Evolutionary conservation across 2,113 vertebrate genomes (phyloP).

Genomic region (Regulus satrapa): DNA sequence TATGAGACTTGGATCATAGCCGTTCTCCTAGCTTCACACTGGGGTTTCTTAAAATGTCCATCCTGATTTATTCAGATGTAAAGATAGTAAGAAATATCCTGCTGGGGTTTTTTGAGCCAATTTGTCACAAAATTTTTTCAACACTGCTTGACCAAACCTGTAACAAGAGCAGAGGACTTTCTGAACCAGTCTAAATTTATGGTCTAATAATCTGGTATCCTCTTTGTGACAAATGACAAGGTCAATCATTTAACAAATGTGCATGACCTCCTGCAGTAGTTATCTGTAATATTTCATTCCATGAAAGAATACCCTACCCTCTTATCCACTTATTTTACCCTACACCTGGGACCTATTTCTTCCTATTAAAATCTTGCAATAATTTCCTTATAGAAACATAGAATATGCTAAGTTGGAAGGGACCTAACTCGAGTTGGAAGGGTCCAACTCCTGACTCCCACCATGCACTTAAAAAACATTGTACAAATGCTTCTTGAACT

Average conservation of each 20-base stretch:
- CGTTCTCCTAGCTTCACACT: neutral
- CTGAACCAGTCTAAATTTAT: neutral
- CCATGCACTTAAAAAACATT: neutral
- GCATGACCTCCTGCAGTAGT: neutral
- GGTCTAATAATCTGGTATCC: neutral
- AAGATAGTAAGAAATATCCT: neutral
- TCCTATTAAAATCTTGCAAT: neutral
- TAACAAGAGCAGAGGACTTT: neutral
- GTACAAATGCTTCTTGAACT: neutral
- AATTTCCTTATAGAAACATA: neutral
- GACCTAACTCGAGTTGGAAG: neutral
- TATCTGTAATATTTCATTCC: neutral
- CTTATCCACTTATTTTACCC: neutral
- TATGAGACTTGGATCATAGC: neutral
- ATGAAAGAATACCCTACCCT: neutral
- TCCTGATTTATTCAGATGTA: neutral
- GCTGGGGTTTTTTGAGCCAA: neutral
- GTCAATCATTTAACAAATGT: neutral
- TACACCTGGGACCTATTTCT: neutral
- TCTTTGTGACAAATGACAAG: neutral
- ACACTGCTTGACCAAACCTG: neutral
- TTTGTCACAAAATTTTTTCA: neutral
- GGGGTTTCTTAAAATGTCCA: neutral
- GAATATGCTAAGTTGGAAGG: neutral
- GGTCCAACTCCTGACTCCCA: neutral